Evolutionary conservation across 2,888 invertebrate genomes (phyloP), one percentile per base, ranked within the genome.

Genomic region (Aphidius colemani): DNA sequence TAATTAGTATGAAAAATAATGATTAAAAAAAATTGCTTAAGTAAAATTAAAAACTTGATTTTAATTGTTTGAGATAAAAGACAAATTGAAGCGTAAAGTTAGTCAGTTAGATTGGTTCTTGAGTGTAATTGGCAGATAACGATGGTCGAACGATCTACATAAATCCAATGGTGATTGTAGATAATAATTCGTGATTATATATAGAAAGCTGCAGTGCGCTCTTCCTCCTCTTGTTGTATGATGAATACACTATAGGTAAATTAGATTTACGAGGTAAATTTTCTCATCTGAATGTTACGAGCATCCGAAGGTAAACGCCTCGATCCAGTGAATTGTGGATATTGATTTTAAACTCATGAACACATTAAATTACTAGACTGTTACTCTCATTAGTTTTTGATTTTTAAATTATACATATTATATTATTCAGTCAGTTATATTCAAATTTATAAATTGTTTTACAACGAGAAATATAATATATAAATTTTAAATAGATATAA

Each of bases 251-350:
- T 70, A 72, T 71, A 40, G n/a, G 41, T 68, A 73, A 75, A 75
- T 69, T 74, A 73, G 71, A 76, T 76, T 76, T 76, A 75, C 70
- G 75, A 69, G 69, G 70, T 66, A 67, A 69, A 73, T 74, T 74
- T 71, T 69, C 70, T 69, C 59, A 67, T 64, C 64, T 59, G 67
- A 66, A 66, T 57, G 69, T 53, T 43, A 66, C 60, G 66, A 70
- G 30, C 30, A 30, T 30, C 30, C 30, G 30, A 5, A 30, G 30
- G 30, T 30, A 30, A 30, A 30, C 30, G 30, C 30, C 30, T 30
- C 3, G 30, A 5, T 30, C 5, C 5, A 30, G 30, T 30, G 5
- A 30, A 30, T 2, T 5, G 30, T 30, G 0, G 3, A 30, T 30
- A 30, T 30, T 30, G 30, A 30, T 30, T 30, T 30, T 30, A 30